Base-by-base conservation (phyloP, 1,140 invertebrate species). In the Megalopta genalis region DNA sequence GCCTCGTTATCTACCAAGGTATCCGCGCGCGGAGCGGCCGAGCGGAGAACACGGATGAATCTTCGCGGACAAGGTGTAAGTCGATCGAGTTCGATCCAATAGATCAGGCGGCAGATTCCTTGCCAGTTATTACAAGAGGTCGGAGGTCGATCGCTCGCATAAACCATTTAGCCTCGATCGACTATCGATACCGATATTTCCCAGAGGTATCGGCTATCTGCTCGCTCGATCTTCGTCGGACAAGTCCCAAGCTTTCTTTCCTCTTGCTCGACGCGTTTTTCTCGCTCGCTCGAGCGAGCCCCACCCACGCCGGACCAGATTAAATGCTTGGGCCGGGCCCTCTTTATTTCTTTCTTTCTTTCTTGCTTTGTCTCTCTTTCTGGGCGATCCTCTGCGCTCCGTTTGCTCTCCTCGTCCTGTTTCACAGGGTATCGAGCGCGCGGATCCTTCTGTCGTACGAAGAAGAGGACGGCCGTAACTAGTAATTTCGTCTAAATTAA, bases 41-140 rank as follows among this genome's bases (percentile, higher is more conserved):
- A 27, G 25, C 18, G n/a, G 37, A 62, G 64, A 70, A 39, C 69
- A 83, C 57, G 78, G 67, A 70, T 74, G 60, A 65, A 74, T 49
- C 82, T 54, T 82, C 57, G 64, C 69, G 81, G 83, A 81, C 84
- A 74, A 83, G 86, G 87, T 89, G 90, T 90, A 88, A 90, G 88
- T 84, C 89, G 90, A 91, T 91, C 89, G 86, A 89, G 87, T 87
- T 70, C 86, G 87, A 91, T 90, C 89, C 90, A 90, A 91, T 90
- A 91, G 90, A 90, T 91, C 90, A 90, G 87, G 88, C 89, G 90
- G 90, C 90, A 90, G 90, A 91, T 91, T 90, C 89, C 88, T 89
- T 86, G 84, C 88, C 86, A 81, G 90, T 91, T 91, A 91, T 91
- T 91, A 91, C 90, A 71, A 85, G 84, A 71, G 90, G 89, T 90